These are phyloP conservation scores for Drosophila putrida DNA, from an alignment of 2,888 invertebrate species.

Conservation along the genomic window DNA sequence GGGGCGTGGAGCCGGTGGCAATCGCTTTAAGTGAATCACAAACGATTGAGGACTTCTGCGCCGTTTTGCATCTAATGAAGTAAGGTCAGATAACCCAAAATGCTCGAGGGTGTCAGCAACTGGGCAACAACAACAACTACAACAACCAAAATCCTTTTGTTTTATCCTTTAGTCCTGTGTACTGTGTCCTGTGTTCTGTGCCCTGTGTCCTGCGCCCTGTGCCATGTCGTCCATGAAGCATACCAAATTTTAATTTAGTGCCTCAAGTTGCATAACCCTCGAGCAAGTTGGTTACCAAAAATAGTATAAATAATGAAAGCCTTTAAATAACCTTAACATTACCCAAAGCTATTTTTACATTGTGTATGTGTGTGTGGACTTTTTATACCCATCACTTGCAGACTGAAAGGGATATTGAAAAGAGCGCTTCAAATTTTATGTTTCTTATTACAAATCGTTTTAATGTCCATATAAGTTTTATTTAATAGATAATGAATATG, in stretches of 20 bases:
- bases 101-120: slow-evolving; percentile 17
- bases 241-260: slow-evolving; percentile 50
- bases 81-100: slow-evolving; percentile 58
- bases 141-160: slow-evolving; percentile 23
- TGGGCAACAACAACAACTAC: no score
- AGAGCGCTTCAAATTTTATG: no score
- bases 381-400: no score
- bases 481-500: no score
- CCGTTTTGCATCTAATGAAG: slow-evolving; percentile 86
- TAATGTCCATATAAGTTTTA: no score
- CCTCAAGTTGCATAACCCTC: slow-evolving; percentile 36
- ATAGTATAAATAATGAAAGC: slow-evolving; percentile 72
- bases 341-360: slow-evolving; percentile 54
- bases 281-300: slow-evolving; percentile 25
- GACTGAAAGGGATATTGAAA: no score
- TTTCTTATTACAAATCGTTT: no score
- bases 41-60: slow-evolving; percentile 95
- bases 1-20: slow-evolving; percentile 97
- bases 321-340: slow-evolving; percentile 64
- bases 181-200: no score
- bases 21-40: slow-evolving; percentile 97
- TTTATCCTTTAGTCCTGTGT: slow-evolving; percentile 5
- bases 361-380: slow-evolving; percentile 3
- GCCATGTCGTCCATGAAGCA: slow-evolving; percentile 18
- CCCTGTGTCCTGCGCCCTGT: no score